Evolutionary conservation across 2,113 vertebrate genomes (phyloP).

Genomic region (Indri indri): DNA sequence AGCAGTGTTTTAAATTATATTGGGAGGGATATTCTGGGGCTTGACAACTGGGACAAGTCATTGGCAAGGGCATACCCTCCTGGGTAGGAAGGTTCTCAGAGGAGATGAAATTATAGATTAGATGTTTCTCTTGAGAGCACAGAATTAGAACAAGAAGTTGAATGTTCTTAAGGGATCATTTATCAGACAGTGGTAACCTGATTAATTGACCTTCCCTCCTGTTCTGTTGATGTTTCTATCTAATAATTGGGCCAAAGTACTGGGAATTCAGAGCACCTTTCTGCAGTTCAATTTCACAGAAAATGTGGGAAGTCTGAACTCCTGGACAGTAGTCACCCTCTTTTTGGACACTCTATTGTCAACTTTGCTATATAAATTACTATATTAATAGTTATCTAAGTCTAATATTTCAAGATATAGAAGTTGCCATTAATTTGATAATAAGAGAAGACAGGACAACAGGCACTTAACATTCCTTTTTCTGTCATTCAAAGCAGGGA

Average conservation of each 20-base stretch:
- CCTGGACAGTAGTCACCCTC: not conserved
- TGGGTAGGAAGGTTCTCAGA: slow-evolving; percentile 60
- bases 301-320: not conserved
- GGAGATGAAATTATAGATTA: slow-evolving; percentile 67
- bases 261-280: not conserved
- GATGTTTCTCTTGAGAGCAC: slow-evolving; percentile 67
- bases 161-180: slow-evolving; percentile 62
- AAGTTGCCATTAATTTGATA: not conserved
- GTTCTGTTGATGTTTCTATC: slow-evolving; percentile 66
- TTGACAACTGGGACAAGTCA: slow-evolving; percentile 67
- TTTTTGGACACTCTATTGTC: not conserved
- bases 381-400: not conserved
- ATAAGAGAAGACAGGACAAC: not conserved
- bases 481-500: not conserved
- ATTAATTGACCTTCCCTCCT: slow-evolving; percentile 69
- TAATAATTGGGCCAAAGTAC: slow-evolving; percentile 65
- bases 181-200: slow-evolving; percentile 73
- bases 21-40: slow-evolving; percentile 21
- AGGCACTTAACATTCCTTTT: not conserved
- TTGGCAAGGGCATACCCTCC: slow-evolving; percentile 65
- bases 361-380: not conserved
- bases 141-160: slow-evolving; percentile 73
- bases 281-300: not conserved
- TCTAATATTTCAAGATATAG: not conserved
- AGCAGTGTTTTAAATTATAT: slow-evolving; percentile 43